phyloP scores from a whole-genome alignment of 2,797 vertebrate genomes.

The Fistularia tabacaria region DNA sequence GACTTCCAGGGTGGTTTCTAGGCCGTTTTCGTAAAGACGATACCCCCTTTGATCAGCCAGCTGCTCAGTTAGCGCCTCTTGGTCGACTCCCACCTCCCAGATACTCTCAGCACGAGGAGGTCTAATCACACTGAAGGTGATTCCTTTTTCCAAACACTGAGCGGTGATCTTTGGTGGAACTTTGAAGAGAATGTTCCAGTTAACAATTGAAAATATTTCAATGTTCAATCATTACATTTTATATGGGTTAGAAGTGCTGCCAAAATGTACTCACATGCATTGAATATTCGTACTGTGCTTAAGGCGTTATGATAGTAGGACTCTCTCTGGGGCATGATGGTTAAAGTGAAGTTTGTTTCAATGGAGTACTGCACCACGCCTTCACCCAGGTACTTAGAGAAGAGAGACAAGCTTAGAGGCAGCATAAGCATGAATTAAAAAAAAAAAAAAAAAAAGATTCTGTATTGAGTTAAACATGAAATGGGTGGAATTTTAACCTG shows the following conservation, averaged over 20 bases:
- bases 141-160: slow-evolving; percentile 45
- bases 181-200: background rate
- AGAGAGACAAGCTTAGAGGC: no score
- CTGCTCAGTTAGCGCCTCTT: slow-evolving; percentile 55
- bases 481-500: no score
- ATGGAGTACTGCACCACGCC: slow-evolving; percentile 68
- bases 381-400: slow-evolving; percentile 64
- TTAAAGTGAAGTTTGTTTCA: slow-evolving; percentile 70
- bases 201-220: background rate
- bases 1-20: slow-evolving; percentile 62
- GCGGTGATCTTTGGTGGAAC: slow-evolving; percentile 56
- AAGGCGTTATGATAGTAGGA: slow-evolving; percentile 63
- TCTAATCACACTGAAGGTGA: slow-evolving; percentile 46
- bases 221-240: background rate
- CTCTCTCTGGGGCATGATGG: slow-evolving; percentile 43
- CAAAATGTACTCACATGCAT: slow-evolving; percentile 64
- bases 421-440: no score
- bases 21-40: slow-evolving; percentile 47
- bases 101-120: slow-evolving; percentile 29
- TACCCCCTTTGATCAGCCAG: slow-evolving; percentile 60
- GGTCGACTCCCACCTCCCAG: slow-evolving; percentile 70
- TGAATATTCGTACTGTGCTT: slow-evolving; percentile 52
- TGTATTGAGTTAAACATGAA: no score
- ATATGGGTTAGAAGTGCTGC: no score
- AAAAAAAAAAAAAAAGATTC: no score